phyloP scores from a whole-genome alignment of 2,888 invertebrate species.

The Drosophila mercatorum region DNA sequence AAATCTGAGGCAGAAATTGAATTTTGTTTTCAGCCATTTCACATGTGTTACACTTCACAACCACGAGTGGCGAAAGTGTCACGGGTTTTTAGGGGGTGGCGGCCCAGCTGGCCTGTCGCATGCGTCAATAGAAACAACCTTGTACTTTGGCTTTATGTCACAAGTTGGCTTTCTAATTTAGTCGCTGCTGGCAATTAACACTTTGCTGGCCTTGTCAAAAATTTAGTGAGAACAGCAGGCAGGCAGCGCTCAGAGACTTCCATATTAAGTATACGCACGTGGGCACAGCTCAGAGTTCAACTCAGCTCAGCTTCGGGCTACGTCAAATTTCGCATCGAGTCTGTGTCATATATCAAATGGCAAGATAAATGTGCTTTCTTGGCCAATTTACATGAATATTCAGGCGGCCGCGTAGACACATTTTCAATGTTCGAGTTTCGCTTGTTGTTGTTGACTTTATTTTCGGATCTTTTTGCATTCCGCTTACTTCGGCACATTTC shows the following conservation, averaged over 20 bases:
- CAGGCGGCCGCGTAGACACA: conserved; percentile 40
- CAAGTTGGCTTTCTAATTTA: conserved; percentile 8
- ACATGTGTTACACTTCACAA: conserved; percentile 64
- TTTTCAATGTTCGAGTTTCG: conserved; percentile 34
- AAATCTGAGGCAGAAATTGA: conserved; percentile 44
- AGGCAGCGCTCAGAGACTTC: background rate
- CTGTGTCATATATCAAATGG: conserved; percentile 6
- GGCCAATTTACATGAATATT: conserved; percentile 30
- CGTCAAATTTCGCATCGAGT: background rate
- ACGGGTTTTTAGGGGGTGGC: conserved; percentile 2
- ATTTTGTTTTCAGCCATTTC: conserved; percentile 12
- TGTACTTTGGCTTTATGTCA: conserved; percentile 22
- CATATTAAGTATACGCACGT: background rate
- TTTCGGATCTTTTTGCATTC: conserved; percentile 10
- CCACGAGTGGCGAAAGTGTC: conserved; percentile 15
- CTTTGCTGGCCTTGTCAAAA: conserved; percentile 23
- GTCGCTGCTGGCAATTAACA: conserved; percentile 24
- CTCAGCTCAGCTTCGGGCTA: background rate
- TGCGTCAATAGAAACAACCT: conserved; percentile 39
- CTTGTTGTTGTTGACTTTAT: background rate
- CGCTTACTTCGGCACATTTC: conserved; percentile 40
- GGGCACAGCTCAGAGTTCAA: background rate
- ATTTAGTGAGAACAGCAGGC: conserved; percentile 4
- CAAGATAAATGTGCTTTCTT: conserved; percentile 30
- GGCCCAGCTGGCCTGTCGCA: conserved; percentile 34